Base-by-base conservation (phyloP, 2,113 vertebrate genomes). In the Elgaria multicarinata region DNA sequence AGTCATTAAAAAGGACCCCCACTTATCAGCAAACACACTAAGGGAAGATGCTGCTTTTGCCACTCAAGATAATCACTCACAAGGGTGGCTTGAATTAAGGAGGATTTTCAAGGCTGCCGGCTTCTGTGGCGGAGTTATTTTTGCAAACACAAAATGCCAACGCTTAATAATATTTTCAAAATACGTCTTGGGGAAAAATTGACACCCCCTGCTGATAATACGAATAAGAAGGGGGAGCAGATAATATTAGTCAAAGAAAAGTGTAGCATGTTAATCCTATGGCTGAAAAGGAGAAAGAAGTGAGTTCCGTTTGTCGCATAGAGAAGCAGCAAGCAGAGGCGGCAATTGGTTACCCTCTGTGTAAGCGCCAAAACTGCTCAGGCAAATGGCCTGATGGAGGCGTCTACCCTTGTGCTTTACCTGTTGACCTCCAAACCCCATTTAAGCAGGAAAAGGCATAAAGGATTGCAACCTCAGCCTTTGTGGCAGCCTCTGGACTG, bases 81-180 rank as follows among this genome's bases (percentile, higher is more conserved):
- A 67, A 88, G 89, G 90, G 84, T 72, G 0, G 39, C 71, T 66
- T 50, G 83, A 88, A 92, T 75, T 74, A 87, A 79, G 89, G 58
- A 36, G 44, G 93, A 90, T 92, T 93, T 83, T 94, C 79, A 85
- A 64, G 81, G 4, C 64, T 67, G 53, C 39, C 80, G 69, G 93
- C 87, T 94, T 95, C 90, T 90, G 89, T 75, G 75, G 46, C 81
- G 0, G 1, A 33, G 93, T 90, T 93, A 87, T 92, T 94, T 92
- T 94, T 94, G 87, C 55, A 94, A 79, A 82, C n/a, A 76, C 77
- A 87, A 91, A 87, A 87, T 24, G 81, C 91, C 90, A 92, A 85
- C 93, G 93, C 95, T 90, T 89, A 95, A 95, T 89, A 77, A 85
- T 46, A 84, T 89, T 94, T 95, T 94, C 66, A 92, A 94, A 71